Percentiles rank a stretch among this genome's conserved stretches.
These are phyloP conservation scores for Pheosia gnoma DNA, from an alignment of 2,888 invertebrate species.

Conservation along the genomic window DNA sequence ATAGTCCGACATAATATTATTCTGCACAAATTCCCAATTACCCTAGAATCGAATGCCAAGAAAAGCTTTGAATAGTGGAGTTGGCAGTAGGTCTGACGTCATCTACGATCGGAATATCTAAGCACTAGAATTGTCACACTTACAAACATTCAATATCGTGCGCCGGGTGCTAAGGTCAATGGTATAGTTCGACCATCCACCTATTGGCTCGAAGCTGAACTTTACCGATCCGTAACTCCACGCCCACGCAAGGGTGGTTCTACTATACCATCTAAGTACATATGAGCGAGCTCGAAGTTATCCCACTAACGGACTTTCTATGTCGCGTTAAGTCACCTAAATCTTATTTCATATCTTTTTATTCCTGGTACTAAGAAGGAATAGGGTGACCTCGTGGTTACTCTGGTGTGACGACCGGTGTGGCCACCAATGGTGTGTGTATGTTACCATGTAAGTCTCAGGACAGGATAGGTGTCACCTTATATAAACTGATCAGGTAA, in stretches of 20 bases:
- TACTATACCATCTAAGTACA: neutral
- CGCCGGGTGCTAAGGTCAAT: neutral
- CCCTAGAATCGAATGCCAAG: neutral
- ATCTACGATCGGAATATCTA: neutral
- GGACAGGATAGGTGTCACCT: neutral
- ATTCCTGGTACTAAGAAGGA: neutral
- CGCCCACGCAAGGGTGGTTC: neutral
- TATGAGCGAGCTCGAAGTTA: neutral
- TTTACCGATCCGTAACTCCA: neutral
- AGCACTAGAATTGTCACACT: neutral
- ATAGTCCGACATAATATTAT: neutral
- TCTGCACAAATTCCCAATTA: neutral
- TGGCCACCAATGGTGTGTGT: no score
- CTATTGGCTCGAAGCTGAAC: neutral
- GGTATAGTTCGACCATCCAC: neutral
- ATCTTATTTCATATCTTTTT: neutral
- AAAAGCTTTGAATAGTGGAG: slow-evolving; percentile 2
- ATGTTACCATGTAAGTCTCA: neutral
- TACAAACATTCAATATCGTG: neutral
- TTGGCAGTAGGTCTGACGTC: slow-evolving; percentile 2
- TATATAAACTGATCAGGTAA: neutral
- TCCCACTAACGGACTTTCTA: neutral
- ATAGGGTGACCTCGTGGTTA: no score
- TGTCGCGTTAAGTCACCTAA: neutral
- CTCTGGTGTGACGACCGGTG: no score